A percentile compares a stretch with the other conserved stretches of the same genome.
phyloP scores from a whole-genome alignment of 2,888 invertebrate genomes.

The Dicycla oo region DNA sequence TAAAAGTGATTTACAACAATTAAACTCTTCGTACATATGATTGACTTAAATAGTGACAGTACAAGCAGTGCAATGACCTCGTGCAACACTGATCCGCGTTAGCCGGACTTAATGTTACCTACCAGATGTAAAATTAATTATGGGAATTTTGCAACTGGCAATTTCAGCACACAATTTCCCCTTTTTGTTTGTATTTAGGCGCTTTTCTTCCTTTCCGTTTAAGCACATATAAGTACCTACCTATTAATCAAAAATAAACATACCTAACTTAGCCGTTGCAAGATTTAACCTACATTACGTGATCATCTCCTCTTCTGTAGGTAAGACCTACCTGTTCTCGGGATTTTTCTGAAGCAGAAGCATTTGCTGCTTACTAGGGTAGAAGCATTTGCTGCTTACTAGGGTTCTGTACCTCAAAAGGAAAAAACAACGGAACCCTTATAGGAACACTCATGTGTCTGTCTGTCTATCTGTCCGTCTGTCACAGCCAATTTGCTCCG shows the following conservation, averaged over 20 bases:
- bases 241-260: too few relatives aligned
- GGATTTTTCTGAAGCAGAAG: background rate
- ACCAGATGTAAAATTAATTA: slow-evolving; percentile 2
- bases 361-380: background rate
- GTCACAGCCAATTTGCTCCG: too few relatives aligned
- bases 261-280: background rate
- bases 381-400: background rate
- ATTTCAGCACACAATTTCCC: background rate
- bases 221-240: too few relatives aligned
- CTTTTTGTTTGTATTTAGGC: background rate
- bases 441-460: too few relatives aligned
- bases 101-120: background rate
- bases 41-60: slow-evolving; percentile 48
- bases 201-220: background rate
- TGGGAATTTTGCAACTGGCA: background rate
- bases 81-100: slow-evolving; percentile 45
- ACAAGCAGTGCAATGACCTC: slow-evolving; percentile 52
- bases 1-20: slow-evolving; percentile 63
- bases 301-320: background rate
- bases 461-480: too few relatives aligned
- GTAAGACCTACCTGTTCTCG: background rate
- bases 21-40: slow-evolving; percentile 44
- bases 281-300: background rate
- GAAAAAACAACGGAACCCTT: too few relatives aligned
- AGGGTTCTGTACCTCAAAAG: too few relatives aligned